phyloP scores from a whole-genome alignment of 2,113 vertebrate species.

The Theropithecus gelada region DNA sequence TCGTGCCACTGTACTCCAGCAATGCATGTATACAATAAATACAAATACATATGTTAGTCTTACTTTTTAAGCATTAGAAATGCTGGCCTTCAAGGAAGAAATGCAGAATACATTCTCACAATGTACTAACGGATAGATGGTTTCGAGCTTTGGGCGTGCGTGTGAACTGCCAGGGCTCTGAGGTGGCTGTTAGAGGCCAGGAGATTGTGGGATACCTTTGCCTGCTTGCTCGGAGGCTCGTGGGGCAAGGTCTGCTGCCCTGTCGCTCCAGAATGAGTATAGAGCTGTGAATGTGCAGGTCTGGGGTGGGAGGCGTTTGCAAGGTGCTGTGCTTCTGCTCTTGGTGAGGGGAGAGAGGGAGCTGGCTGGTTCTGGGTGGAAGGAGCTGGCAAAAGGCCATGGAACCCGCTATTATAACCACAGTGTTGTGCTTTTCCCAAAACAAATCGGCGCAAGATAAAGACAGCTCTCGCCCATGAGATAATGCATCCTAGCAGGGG shows the following conservation, averaged over 20 bases:
- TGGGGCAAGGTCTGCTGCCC: background rate
- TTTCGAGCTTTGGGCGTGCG: background rate
- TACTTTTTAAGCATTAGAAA: background rate
- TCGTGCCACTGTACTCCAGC: too few relatives aligned
- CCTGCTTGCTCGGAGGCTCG: fast-evolving
- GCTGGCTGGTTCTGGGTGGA: background rate
- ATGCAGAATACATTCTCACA: background rate
- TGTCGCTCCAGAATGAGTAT: background rate
- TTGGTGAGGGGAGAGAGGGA: background rate
- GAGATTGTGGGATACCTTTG: too few relatives aligned
- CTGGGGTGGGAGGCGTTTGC: background rate
- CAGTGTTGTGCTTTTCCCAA: background rate
- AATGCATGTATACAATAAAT: background rate
- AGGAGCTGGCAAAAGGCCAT: background rate
- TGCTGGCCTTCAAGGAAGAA: background rate
- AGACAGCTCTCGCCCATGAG: background rate
- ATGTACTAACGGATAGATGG: background rate
- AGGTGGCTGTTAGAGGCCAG: background rate
- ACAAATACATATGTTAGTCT: background rate
- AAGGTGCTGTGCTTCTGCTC: background rate
- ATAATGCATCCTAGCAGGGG: background rate
- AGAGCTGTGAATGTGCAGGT: background rate
- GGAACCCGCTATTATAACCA: background rate
- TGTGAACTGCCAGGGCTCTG: background rate
- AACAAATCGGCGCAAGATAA: background rate